Conservation (phyloP, 1,140 invertebrate genomes). For the Drosophila lacertosa region DNA sequence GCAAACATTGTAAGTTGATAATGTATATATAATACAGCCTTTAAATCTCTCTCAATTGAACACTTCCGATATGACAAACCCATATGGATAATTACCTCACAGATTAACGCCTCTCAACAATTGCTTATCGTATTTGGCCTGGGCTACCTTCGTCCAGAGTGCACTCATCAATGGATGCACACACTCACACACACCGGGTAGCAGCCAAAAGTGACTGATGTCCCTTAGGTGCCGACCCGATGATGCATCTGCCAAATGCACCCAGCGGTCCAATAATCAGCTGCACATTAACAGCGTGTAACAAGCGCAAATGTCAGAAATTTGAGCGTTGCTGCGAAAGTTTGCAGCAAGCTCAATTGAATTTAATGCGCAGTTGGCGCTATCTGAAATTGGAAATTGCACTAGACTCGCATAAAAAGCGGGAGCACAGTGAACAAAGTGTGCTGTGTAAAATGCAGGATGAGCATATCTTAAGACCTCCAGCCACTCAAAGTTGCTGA, state of each 20-base stretch:
- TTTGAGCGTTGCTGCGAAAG: background rate
- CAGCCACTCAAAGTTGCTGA: conserved; percentile 57
- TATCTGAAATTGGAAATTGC: conserved; percentile 43
- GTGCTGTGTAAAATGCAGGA: conserved; percentile 58
- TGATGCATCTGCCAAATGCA: conserved; percentile 18
- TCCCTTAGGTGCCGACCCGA: too few species aligned
- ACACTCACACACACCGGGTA: too few species aligned
- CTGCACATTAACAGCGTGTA: conserved; percentile 14
- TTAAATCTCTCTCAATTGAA: too few species aligned
- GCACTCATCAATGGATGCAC: too few species aligned
- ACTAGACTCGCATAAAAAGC: conserved; percentile 49
- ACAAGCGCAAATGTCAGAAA: background rate
- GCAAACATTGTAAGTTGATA: too few species aligned
- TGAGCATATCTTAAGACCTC: conserved; percentile 57
- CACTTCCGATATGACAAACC: too few species aligned
- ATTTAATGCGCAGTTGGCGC: conserved; percentile 57
- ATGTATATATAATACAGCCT: too few species aligned
- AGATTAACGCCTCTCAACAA: background rate
- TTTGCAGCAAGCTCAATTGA: background rate
- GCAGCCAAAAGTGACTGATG: too few species aligned
- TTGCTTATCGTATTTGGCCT: background rate
- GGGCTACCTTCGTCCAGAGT: too few species aligned
- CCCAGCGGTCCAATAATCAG: conserved; percentile 21
- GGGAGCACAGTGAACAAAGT: conserved; percentile 21
- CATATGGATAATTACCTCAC: background rate